Evolutionary conservation across 2,113 vertebrate genomes (phyloP), one percentile per base, ranked within the genome.

Genomic region (Amblyornis subalaris): DNA sequence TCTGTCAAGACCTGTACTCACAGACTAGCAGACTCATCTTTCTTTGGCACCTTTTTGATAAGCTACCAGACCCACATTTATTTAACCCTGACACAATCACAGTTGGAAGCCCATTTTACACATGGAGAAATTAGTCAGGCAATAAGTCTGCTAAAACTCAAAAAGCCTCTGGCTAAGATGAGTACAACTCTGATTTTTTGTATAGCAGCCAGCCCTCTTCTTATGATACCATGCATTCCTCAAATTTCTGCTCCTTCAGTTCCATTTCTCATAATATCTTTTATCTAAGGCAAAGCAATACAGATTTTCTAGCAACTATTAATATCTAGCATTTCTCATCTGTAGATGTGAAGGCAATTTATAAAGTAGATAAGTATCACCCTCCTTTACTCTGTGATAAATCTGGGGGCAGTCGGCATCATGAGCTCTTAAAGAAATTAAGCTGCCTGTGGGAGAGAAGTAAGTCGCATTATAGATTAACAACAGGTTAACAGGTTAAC

Each of bases 91-190:
- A 92, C 77, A 85, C 50, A 73, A 71, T 89, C 57, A 64, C 85
- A 45, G 50, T 33, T 90, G 54, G 82, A 92, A 95, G 13, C 79
- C 57, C 80, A 50, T 94, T 93, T 93, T 95, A 89, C 42, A 87
- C 66, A 85, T 6, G 18, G 47, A 70, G 62, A 95, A 95, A 96
- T 93, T 91, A 96, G 75, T 75, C 35, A 90, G 88, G 54, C 55
- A 95, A 95, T 74, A 96, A 95, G 38, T 96, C 65, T 58, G 67
- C 74, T 96, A 64, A 82, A 72, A 79, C 58, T 75, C 85, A 66
- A 45, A 93, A 80, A 81, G 10, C 42, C 73, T 85, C 3, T 8
- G 57, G 78, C 80, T 85, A 51, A 72, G 15, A 40, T 64, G 20
- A 14, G 71, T 33, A 90, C 8, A 21, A 67, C 64, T 25, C 29